Evolutionary conservation across 2,888 invertebrate genomes (phyloP).

Genomic region (Slavum lentiscoides): DNA sequence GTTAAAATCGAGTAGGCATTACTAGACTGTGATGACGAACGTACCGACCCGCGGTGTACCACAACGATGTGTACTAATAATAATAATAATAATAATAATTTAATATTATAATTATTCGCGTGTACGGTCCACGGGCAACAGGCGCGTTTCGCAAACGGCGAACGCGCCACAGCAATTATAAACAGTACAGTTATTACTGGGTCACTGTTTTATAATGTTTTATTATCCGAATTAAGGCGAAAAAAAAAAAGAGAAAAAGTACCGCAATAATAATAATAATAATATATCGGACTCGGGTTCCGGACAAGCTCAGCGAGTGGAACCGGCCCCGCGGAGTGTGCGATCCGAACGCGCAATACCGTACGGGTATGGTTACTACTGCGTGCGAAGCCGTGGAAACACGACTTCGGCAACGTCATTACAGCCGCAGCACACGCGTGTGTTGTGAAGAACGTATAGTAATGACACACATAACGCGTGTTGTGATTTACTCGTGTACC

Average conservation of each 20-base stretch:
- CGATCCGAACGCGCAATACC: not conserved
- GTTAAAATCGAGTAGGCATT: no score
- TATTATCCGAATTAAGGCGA: constrained; percentile 13
- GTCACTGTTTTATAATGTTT: constrained; percentile 26
- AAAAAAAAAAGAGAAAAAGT: constrained; percentile 16
- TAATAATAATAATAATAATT: no score
- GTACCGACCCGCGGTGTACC: no score
- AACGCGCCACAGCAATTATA: constrained; percentile 22
- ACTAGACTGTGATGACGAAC: no score
- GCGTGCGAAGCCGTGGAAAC: constrained; percentile 17
- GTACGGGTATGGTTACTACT: not conserved
- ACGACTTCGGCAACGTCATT: constrained; percentile 2
- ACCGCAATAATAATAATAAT: constrained; percentile 46
- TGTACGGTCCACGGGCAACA: not conserved
- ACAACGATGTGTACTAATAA: no score
- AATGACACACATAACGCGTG: not conserved
- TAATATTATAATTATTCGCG: not conserved
- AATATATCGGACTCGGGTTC: constrained; percentile 28
- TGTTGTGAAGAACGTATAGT: not conserved
- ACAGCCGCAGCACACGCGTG: not conserved
- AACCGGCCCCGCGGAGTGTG: constrained; percentile 19
- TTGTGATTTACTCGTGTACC: no score
- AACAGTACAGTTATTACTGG: constrained; percentile 35
- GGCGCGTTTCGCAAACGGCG: no score
- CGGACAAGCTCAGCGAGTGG: constrained; percentile 45